Conservation (phyloP, 2,888 invertebrate species). For the Erebia palarica region DNA sequence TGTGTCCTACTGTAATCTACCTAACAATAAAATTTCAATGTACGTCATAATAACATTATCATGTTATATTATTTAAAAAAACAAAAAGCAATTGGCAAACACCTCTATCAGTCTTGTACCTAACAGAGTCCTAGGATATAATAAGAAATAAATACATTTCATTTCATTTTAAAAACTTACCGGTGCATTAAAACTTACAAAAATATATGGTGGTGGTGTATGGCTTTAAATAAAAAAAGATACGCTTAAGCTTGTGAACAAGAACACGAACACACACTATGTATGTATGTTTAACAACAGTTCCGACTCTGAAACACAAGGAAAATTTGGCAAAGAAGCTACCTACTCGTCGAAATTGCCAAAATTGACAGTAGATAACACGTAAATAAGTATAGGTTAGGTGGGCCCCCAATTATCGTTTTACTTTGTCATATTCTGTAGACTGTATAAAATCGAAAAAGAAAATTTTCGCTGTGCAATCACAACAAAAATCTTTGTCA, state of each 20-base stretch:
- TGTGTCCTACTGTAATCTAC: not conserved
- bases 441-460: not conserved
- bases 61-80: not conserved
- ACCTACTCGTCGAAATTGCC: no score
- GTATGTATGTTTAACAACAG: not conserved
- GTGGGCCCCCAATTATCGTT: not conserved
- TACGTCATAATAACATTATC: not conserved
- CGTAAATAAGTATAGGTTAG: not conserved
- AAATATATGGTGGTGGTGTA: no score
- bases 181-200: no score
- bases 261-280: not conserved
- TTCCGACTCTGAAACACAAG: not conserved
- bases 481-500: not conserved
- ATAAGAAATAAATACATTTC: no score
- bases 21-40: not conserved
- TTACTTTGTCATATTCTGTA: not conserved
- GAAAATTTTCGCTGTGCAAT: constrained; percentile 7
- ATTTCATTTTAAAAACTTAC: no score
- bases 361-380: not conserved
- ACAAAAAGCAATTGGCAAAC: not conserved
- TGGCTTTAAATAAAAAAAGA: no score
- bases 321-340: not conserved
- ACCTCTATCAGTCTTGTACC: no score
- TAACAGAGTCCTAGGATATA: no score
- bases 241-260: no score